Evolutionary conservation across 2,797 vertebrate species (phyloP), one percentile per base, ranked within the genome.

Genomic region (Falco naumanni): DNA sequence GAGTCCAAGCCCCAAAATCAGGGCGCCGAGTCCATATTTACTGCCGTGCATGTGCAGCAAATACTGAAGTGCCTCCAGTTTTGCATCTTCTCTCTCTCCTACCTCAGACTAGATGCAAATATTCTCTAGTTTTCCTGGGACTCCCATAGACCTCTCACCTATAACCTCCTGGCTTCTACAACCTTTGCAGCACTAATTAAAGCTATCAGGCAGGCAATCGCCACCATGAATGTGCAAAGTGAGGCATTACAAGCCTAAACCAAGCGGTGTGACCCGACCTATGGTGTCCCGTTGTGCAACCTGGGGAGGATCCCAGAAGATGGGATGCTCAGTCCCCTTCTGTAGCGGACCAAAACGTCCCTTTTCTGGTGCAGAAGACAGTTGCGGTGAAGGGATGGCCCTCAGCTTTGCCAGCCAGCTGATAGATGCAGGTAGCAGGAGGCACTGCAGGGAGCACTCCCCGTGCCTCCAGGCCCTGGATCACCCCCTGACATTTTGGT

Each of bases 221-320:
- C 39, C 43, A 69, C 51, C 31, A 69, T 28, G 29, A 80, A 54
- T 16, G 39, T 61, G 47, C 69, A 88, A 94, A 95, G n/a, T 16
- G 82, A 93, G 79, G 65, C 39, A 37, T 16, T 51, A 18, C 0
- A 5, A 80, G 14, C 21, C 63, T 61, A 50, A 85, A 37, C 10
- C 29, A 69, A 68, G 29, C 1, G 3, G 12, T 47, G n/a, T 39
- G 61, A 72, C 17, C 28, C 56, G 69, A 70, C 37, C 31, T 34
- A 28, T 34, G 18, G 16, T 8, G 7, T 24, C 37, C 5, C 0
- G 0, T 63, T 37, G 29, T 48, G 39, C 57, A 68, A 11, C 24
- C n/a, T 13, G 22, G 72, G 37, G 83, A 24, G 33, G 29, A 61
- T 29, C 59, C 37, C 79, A 77, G 72, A 81, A 60, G 76, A 41